Evolutionary conservation across 2,113 vertebrate genomes (phyloP).

Genomic region (Saguinus imperator): DNA sequence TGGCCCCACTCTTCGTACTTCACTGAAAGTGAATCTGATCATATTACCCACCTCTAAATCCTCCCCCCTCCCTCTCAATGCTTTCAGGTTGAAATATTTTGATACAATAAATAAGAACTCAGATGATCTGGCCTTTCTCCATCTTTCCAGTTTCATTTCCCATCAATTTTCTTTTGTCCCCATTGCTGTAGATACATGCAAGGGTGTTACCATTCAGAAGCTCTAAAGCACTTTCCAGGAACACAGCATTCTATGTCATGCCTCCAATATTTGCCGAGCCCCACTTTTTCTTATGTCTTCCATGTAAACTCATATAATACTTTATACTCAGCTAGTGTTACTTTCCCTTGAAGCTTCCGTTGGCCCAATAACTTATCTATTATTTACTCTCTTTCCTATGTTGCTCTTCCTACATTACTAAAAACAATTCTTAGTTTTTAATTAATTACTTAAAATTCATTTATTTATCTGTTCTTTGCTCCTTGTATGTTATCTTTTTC

Average conservation of each 20-base stretch:
- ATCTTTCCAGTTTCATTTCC: neutral
- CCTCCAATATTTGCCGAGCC: neutral
- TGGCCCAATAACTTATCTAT: neutral
- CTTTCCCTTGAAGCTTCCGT: neutral
- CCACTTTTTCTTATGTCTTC: neutral
- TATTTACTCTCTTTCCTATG: neutral
- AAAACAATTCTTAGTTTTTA: neutral
- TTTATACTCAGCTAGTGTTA: neutral
- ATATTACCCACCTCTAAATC: neutral
- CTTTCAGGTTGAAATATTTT: neutral
- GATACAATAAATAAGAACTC: neutral
- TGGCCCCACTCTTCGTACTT: fast-evolving
- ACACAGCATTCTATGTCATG: neutral
- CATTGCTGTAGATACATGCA: too few species aligned
- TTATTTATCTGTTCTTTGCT: neutral
- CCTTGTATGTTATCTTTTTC: neutral
- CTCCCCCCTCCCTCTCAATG: neutral
- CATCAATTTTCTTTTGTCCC: neutral
- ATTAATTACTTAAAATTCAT: neutral
- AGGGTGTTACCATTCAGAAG: neutral
- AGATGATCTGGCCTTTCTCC: neutral
- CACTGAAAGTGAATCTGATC: neutral
- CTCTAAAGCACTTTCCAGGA: neutral
- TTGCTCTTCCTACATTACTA: neutral
- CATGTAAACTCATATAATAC: neutral